Percentiles rank a stretch among this genome's conserved stretches.
Evolutionary conservation across 2,888 invertebrate species (phyloP).

Genomic region (Ormyrus rosae): DNA sequence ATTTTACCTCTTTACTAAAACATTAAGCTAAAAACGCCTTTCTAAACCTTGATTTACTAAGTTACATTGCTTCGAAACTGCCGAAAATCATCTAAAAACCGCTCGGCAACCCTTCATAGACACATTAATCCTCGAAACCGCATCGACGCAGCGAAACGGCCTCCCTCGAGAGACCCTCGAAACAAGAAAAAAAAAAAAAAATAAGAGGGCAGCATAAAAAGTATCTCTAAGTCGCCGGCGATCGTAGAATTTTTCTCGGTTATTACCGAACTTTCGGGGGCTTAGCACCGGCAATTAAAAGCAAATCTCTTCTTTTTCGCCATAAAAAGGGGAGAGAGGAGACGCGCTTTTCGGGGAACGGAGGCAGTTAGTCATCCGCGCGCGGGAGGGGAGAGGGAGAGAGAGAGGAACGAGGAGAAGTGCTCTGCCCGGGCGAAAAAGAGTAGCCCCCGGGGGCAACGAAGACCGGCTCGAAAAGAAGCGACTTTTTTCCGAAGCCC

Average conservation of each 20-base stretch:
- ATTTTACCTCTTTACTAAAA: too few species aligned
- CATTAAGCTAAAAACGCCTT: too few species aligned
- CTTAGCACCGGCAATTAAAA: constrained; percentile 53
- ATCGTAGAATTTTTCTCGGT: constrained; percentile 54
- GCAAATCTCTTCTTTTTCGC: constrained; percentile 49
- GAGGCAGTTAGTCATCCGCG: constrained; percentile 57
- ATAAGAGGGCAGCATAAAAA: too few species aligned
- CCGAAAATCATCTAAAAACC: too few species aligned
- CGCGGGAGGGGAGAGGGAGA: constrained; percentile 56
- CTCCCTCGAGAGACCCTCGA: constrained; percentile 12
- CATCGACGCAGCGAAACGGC: constrained; percentile 15
- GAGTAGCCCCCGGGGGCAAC: constrained; percentile 37
- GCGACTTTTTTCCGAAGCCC: constrained; percentile 17
- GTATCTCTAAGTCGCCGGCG: constrained; percentile 17
- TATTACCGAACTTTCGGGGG: constrained; percentile 49
- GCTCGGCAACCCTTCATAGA: too few species aligned
- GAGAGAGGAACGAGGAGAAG: constrained; percentile 56
- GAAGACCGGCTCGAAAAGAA: constrained; percentile 30
- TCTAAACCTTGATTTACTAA: too few species aligned
- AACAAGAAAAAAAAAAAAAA: constrained; percentile 17
- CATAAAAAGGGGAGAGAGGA: constrained; percentile 37
- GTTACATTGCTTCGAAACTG: too few species aligned
- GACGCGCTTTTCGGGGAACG: constrained; percentile 54
- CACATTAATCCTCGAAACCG: too few species aligned
- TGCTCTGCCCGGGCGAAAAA: neutral